Base-by-base conservation (phyloP, 2,888 invertebrate genomes). In the Drosophila nr. fundita region DNA sequence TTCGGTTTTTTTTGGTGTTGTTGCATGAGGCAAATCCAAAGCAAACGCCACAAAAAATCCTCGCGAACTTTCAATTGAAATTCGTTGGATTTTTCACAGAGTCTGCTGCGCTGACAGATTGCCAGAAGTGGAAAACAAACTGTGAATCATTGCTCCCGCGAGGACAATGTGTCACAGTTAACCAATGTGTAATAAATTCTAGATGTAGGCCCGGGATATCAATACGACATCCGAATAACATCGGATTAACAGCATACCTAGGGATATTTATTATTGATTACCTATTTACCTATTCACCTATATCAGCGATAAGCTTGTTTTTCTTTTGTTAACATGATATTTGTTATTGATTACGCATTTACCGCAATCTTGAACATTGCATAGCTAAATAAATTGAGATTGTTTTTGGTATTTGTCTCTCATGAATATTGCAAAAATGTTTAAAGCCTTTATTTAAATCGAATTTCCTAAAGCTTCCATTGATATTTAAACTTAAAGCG, bases 161-260 rank as follows among this genome's bases (percentile, higher is more conserved):
- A 68, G 79, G 68, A 40, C 64, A 57, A 87, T 71, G 57, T 73
- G 72, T 82, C 68, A 73, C 45, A 63, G 68, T 66, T 73, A 70
- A 71, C 48, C 68, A 78, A 84, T 82, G 40, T 78, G 69, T 70
- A 83, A 74, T 74, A 68, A 70, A 77, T 84, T 76, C 66, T 21
- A 27, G 64, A 73, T 76, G 59, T 55, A 29, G 64, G 48, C 57
- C 49, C 21, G 53, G 32, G 40, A 10, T n/a, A 67, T 48, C 40
- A 27, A 66, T 29, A 45, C 27, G 1, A n/a, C 21, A 58, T 27
- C 18, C 18, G 34, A 13, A 42, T 15, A 30, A 36, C 36, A 32
- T n/a, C 4, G 30, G 30, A n/a, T 24, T 45, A 30, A n/a, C n/a
- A 36, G 61, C 8, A 42, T n/a, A 30, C 18, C 29, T 10, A 24